Evolutionary conservation across 1,140 invertebrate genomes (phyloP).

Genomic region (Apis florea): DNA sequence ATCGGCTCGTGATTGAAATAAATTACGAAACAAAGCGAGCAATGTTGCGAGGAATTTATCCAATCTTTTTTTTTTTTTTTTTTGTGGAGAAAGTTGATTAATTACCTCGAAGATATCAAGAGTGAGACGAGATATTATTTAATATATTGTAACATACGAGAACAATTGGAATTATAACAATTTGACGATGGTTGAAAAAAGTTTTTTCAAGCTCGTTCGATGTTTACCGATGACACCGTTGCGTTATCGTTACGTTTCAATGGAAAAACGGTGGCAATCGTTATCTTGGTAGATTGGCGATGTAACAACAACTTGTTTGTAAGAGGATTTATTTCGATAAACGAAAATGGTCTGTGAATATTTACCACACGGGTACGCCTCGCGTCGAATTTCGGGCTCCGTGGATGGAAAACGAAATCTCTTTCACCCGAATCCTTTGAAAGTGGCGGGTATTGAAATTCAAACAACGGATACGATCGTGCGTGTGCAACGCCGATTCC

Average conservation of each 20-base stretch:
- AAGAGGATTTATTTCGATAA: background rate
- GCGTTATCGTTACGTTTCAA: too few relatives aligned
- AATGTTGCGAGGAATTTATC: too few relatives aligned
- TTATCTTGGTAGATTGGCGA: background rate
- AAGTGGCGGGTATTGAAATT: constrained; percentile 9
- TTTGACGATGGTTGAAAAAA: background rate
- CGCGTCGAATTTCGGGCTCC: background rate
- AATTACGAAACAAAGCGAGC: background rate
- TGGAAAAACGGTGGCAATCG: background rate
- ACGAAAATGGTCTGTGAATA: background rate
- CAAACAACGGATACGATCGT: background rate
- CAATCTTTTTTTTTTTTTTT: background rate
- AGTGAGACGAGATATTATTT: background rate
- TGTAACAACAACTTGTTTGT: background rate
- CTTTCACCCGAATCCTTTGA: background rate
- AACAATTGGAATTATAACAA: too few relatives aligned
- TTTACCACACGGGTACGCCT: background rate
- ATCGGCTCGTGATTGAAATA: background rate
- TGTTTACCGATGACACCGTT: too few relatives aligned
- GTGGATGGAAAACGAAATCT: background rate
- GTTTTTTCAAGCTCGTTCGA: background rate
- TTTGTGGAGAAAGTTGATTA: background rate
- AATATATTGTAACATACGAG: too few relatives aligned
- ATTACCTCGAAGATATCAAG: background rate
- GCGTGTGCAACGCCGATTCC: constrained; percentile 3